phyloP scores from a whole-genome alignment of 2,113 vertebrate species.

The Elephas maximus region DNA sequence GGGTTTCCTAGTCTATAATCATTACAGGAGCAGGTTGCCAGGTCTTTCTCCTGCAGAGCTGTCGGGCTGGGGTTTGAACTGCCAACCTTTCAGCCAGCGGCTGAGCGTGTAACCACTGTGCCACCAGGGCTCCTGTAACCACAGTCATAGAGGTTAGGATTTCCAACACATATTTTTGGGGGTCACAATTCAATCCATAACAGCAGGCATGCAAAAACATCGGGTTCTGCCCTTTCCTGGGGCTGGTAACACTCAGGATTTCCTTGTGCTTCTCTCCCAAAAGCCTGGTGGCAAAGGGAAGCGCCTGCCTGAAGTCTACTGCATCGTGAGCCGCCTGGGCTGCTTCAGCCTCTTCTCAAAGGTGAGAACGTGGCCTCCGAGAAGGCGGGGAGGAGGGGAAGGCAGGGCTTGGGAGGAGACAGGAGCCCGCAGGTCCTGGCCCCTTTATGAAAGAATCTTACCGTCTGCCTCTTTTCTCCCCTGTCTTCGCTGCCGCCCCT shows the following conservation, averaged over 20 bases:
- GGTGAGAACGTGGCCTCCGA: slow-evolving; percentile 87
- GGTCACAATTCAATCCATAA: no score
- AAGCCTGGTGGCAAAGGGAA: slow-evolving; percentile 97
- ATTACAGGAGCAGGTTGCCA: no score
- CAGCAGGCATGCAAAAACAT: background rate
- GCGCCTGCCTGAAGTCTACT: slow-evolving; percentile 98
- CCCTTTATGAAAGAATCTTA: background rate
- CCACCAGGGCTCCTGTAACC: background rate
- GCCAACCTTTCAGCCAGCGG: background rate
- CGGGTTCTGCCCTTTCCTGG: background rate
- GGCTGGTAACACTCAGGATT: background rate
- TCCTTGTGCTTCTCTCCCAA: slow-evolving; percentile 79
- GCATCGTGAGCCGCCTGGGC: slow-evolving; percentile 97
- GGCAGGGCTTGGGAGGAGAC: background rate
- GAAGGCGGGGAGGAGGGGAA: background rate
- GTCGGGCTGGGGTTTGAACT: background rate
- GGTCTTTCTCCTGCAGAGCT: background rate
- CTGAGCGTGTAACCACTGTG: background rate
- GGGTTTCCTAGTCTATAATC: background rate
- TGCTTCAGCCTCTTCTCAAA: slow-evolving; percentile 99
- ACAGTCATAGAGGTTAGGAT: background rate
- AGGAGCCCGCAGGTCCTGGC: background rate
- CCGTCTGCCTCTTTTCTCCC: background rate
- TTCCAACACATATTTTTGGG: background rate
- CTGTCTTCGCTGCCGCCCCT: background rate